These are phyloP conservation scores for Macrosoma leucophasiata DNA, from an alignment of 2,888 invertebrate genomes.

Conservation along the genomic window DNA sequence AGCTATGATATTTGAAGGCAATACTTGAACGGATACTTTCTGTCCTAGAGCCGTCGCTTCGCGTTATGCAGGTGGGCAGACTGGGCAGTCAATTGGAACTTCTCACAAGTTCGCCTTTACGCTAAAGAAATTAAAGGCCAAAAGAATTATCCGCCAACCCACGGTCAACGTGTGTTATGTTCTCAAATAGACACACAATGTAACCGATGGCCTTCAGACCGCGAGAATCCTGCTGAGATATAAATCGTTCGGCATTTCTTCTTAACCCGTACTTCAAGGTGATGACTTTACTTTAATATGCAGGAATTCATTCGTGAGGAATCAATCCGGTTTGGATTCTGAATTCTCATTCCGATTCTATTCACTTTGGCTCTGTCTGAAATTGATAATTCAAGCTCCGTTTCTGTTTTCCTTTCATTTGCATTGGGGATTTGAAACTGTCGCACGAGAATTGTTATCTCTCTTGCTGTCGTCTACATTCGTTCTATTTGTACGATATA, in stretches of 20 bases:
- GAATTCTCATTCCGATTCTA: constrained; percentile 37
- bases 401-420: constrained; percentile 43
- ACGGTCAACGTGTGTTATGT: constrained; percentile 43
- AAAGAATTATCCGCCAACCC: no score
- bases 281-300: constrained; percentile 33
- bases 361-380: constrained; percentile 30
- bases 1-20: no score
- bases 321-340: constrained; percentile 37
- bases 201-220: constrained; percentile 38
- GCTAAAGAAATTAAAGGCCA: constrained; percentile 16
- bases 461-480: no score
- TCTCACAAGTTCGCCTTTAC: constrained; percentile 26
- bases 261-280: constrained; percentile 32
- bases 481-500: no score
- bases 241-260: constrained; percentile 37
- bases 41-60: constrained; percentile 50
- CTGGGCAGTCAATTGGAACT: constrained; percentile 37
- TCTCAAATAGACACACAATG: constrained; percentile 42
- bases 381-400: constrained; percentile 36
- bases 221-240: constrained; percentile 47
- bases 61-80: constrained; percentile 40
- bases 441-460: no score
- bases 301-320: constrained; percentile 30
- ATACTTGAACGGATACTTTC: constrained; percentile 45
- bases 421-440: constrained; percentile 26